Evolutionary conservation across 2,797 vertebrate genomes (phyloP), one percentile per base, ranked within the genome.

Genomic region (Poeciliopsis gracilis): DNA sequence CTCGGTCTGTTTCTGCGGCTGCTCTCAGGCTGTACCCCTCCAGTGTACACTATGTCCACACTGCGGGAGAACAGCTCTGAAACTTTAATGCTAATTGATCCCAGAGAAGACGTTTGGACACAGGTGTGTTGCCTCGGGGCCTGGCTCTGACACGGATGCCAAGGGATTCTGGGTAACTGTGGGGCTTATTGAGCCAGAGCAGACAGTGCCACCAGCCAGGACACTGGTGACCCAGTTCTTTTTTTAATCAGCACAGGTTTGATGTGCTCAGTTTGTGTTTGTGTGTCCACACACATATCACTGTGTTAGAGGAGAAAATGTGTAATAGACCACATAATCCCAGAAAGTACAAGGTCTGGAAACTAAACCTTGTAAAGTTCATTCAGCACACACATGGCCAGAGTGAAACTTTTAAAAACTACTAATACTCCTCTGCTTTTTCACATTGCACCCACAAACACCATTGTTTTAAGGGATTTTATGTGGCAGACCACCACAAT

Each of bases 81-180:
- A 95, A 94, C 91, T 94, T 94, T 94, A 93, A 95, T 95, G 93
- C 91, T 95, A 95, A 96, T 94, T 95, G 94, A 96, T 96, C 94
- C 94, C 94, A 92, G 93, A 88, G 94, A 95, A 95, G 92, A 84
- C 81, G 86, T 86, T 89, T 88, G 86, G 94, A 94, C 94, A 93
- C 95, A 95, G 95, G 94, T 95, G 94, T 93, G 92, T 92, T 89
- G 95, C 95, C 90, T 79, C 84, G 66, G 94, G 94, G 89, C 84
- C 77, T 88, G 87, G 85, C 92, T 90, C 82, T 89, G 86, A 90
- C 89, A 91, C 72, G 80, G 84, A 87, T 87, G 90, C 88, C 87
- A 78, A 81, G 91, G 88, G 92, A 95, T 92, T 89, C 41, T 79
- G 83, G 86, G 84, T 86, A 92, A 91, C 90, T 79, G n/a, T 89